Percentiles rank a stretch among this genome's conserved stretches.
Conservation (phyloP, 2,888 invertebrate species). For the Parascotia fuliginaria region DNA sequence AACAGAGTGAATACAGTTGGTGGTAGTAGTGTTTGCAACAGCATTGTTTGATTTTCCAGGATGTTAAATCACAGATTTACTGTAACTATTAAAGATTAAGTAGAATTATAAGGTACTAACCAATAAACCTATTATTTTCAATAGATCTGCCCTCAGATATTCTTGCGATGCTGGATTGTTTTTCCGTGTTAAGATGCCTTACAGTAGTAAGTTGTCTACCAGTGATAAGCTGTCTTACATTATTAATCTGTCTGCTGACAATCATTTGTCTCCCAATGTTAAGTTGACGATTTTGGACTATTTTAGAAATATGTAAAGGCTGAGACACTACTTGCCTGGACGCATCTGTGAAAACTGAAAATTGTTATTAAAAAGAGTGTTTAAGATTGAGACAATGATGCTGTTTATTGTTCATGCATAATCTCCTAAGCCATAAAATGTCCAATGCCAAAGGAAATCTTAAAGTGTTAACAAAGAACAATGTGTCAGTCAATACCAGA, state of each 20-base stretch:
- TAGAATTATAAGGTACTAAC: conserved; percentile 39
- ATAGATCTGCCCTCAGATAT: conserved; percentile 60
- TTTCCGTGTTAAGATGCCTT: conserved; percentile 45
- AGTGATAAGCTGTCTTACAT: neutral
- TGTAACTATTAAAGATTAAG: too few relatives aligned
- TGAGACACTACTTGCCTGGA: conserved; percentile 79
- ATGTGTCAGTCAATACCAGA: too few relatives aligned
- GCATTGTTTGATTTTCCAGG: too few relatives aligned
- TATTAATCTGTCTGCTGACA: conserved; percentile 1
- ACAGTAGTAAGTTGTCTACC: conserved; percentile 14
- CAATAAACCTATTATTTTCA: conserved; percentile 51
- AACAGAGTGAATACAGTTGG: too few relatives aligned
- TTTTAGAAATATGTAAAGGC: conserved; percentile 45
- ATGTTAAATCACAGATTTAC: too few relatives aligned
- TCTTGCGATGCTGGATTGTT: conserved; percentile 45
- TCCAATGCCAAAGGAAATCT: too few relatives aligned
- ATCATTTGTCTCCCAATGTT: conserved; percentile 45
- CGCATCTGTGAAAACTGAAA: conserved; percentile 69
- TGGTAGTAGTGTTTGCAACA: too few relatives aligned
- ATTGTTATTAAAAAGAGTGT: neutral
- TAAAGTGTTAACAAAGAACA: too few relatives aligned
- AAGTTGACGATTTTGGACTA: conserved; percentile 45
- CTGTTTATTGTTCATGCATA: too few relatives aligned
- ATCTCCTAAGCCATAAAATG: too few relatives aligned
- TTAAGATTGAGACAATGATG: too few relatives aligned